phyloP scores from a whole-genome alignment of 2,888 invertebrate genomes.

The Pandemis cinnamomeana region DNA sequence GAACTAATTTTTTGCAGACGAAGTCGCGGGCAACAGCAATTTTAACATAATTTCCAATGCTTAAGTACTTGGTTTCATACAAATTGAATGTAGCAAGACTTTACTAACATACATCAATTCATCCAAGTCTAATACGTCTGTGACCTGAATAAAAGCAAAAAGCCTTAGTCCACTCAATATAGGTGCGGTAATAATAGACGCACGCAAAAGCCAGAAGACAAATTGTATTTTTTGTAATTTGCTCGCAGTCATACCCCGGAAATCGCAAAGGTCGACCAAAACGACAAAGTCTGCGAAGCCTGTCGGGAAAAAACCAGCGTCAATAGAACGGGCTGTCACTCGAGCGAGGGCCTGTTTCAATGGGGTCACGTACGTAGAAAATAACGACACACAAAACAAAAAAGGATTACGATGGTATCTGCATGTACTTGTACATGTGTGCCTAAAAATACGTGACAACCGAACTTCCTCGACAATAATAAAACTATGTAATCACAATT shows the following conservation, averaged over 20 bases:
- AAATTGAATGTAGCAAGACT: too few species aligned
- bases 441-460: slow-evolving; percentile 3
- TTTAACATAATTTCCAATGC: too few species aligned
- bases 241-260: slow-evolving; percentile 57
- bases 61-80: too few species aligned
- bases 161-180: slow-evolving; percentile 7
- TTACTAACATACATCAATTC: neutral
- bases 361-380: slow-evolving; percentile 28
- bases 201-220: slow-evolving; percentile 47
- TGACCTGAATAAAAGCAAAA: slow-evolving; percentile 10
- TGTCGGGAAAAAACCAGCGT: slow-evolving; percentile 61
- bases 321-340: slow-evolving; percentile 61
- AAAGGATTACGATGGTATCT: neutral
- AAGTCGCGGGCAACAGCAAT: too few species aligned
- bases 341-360: slow-evolving; percentile 54
- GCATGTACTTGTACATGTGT: neutral
- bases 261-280: slow-evolving; percentile 66
- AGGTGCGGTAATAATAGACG: slow-evolving; percentile 38
- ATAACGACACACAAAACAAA: slow-evolving; percentile 22
- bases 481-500: neutral
- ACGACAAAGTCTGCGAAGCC: slow-evolving; percentile 68
- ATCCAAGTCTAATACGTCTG: neutral
- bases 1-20: too few species aligned
- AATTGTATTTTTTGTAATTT: slow-evolving; percentile 57
- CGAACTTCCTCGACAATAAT: neutral